A percentile compares a stretch with the other conserved stretches of the same genome.
phyloP scores from a whole-genome alignment of 2,888 invertebrate species.

The Acrobasis repandana region DNA sequence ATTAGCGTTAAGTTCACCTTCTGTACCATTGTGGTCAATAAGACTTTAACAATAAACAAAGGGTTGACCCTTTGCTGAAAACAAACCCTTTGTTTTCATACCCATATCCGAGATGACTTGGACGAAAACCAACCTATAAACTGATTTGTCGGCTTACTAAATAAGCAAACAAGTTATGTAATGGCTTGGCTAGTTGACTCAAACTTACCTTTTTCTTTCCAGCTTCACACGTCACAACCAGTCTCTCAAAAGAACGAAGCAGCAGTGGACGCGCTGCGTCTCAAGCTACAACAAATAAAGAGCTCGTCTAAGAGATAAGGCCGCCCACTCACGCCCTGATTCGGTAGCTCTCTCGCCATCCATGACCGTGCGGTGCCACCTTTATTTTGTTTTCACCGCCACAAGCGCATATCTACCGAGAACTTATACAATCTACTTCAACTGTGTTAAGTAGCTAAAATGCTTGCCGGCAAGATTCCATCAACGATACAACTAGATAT shows the following conservation, averaged over 20 bases:
- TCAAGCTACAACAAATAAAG: constrained; percentile 79
- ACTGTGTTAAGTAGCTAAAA: background rate
- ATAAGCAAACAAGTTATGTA: too few relatives aligned
- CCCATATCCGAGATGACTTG: too few relatives aligned
- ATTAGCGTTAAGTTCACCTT: too few relatives aligned
- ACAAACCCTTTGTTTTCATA: too few relatives aligned
- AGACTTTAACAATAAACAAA: too few relatives aligned
- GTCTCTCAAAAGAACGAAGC: constrained; percentile 72
- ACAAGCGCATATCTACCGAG: constrained; percentile 12
- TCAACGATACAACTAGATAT: too few relatives aligned
- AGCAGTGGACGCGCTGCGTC: constrained; percentile 73
- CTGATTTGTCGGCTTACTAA: too few relatives aligned
- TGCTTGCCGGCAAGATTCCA: constrained; percentile 6
- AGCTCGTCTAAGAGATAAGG: constrained; percentile 79
- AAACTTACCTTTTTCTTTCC: constrained; percentile 30
- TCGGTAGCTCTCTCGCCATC: constrained; percentile 56
- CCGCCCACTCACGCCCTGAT: constrained; percentile 39
- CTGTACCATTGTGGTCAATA: too few relatives aligned
- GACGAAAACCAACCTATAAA: too few relatives aligned
- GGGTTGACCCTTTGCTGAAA: too few relatives aligned
- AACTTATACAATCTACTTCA: background rate
- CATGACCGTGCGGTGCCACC: constrained; percentile 32
- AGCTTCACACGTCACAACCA: constrained; percentile 70
- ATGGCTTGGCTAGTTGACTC: too few relatives aligned
- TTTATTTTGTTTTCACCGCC: constrained; percentile 29